A percentile compares a stretch with the other conserved stretches of the same genome.
These are phyloP conservation scores for Coptotermes formosanus DNA, from an alignment of 1,140 invertebrate genomes.

Conservation along the genomic window DNA sequence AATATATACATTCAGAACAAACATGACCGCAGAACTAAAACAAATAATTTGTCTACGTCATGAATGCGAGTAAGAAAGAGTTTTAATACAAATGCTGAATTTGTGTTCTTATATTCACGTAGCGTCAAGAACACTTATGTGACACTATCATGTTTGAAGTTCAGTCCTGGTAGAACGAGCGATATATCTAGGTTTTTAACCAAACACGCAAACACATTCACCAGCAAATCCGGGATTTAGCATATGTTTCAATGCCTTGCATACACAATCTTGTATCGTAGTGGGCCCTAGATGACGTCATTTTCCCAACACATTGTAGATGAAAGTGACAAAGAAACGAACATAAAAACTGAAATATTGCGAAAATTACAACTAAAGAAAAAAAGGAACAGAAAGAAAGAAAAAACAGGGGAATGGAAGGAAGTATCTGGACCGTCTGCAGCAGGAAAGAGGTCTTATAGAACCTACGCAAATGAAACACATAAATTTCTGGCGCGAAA, in stretches of 20 bases:
- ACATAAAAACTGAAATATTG: constrained; percentile 33
- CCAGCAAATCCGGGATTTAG: neutral
- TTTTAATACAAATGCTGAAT: no score
- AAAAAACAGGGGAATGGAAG: constrained; percentile 13
- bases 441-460: constrained; percentile 24
- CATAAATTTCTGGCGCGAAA: constrained; percentile 30
- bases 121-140: no score
- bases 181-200: neutral
- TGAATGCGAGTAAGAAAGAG: no score
- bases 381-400: neutral
- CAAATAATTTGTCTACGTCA: no score
- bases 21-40: no score
- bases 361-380: constrained; percentile 26
- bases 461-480: constrained; percentile 31
- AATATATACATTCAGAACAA: no score
- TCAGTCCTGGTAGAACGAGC: neutral
- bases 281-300: neutral
- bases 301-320: constrained; percentile 27
- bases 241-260: neutral
- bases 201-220: neutral
- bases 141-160: no score
- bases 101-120: no score
- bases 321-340: constrained; percentile 32
- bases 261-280: neutral
- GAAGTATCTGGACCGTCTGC: constrained; percentile 13